Evolutionary conservation across 1,140 invertebrate species (phyloP).

Genomic region (Drosophila murphyi): DNA sequence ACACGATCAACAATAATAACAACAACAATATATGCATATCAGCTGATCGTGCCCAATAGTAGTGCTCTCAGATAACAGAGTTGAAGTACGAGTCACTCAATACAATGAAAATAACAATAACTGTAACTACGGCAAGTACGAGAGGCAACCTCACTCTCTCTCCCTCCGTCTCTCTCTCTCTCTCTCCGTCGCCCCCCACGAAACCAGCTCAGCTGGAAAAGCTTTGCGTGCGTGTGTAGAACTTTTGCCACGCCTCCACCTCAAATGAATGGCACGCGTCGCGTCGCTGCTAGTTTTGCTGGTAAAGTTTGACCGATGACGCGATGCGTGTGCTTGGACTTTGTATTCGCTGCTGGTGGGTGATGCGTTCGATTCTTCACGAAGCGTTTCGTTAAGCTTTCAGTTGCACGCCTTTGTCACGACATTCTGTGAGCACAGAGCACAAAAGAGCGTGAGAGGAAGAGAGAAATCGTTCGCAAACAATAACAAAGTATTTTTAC

Average conservation of each 20-base stretch:
- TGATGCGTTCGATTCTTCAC: conserved; percentile 27
- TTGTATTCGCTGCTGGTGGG: conserved; percentile 30
- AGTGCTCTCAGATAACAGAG: conserved; percentile 30
- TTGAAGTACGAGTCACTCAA: conserved; percentile 13
- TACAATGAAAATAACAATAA: conserved; percentile 13
- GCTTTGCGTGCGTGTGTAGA: conserved; percentile 13
- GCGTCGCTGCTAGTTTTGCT: conserved; percentile 18
- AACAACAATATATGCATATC: conserved; percentile 15
- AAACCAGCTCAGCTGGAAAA: conserved; percentile 11
- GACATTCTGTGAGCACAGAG: neutral
- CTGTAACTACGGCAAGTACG: neutral
- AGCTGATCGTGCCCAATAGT: conserved; percentile 29
- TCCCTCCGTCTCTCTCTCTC: neutral
- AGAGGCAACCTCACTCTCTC: neutral
- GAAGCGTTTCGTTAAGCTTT: conserved; percentile 25
- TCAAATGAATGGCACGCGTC: conserved; percentile 39
- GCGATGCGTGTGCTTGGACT: conserved; percentile 50
- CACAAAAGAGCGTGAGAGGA: neutral
- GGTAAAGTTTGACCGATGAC: conserved; percentile 42
- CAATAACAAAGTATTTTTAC: conserved; percentile 9
- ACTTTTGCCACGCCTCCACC: conserved; percentile 25
- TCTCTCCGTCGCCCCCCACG: neutral
- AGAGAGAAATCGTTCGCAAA: neutral
- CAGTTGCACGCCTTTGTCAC: conserved; percentile 16
- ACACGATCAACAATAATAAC: conserved; percentile 28